phyloP scores from a whole-genome alignment of 2,113 vertebrate genomes.

The Donacobius atricapilla region DNA sequence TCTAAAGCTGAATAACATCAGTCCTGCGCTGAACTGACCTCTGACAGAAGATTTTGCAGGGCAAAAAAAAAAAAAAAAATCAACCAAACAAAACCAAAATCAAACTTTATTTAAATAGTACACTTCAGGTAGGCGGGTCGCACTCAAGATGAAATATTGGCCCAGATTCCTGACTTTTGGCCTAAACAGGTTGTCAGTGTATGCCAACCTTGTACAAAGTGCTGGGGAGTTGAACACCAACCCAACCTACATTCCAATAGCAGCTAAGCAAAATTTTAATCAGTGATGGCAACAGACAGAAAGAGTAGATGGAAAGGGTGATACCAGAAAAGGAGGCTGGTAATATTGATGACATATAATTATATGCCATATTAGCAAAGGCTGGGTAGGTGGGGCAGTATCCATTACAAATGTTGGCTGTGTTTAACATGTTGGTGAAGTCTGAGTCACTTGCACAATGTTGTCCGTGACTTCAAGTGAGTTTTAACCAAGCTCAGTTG shows the following conservation, averaged over 20 bases:
- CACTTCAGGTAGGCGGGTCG: neutral
- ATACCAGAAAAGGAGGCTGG: conserved; percentile 11
- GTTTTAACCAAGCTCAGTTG: neutral
- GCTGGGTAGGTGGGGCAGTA: conserved; percentile 38
- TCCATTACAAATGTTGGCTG: conserved; percentile 44
- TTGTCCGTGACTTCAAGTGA: neutral
- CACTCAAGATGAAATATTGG: neutral
- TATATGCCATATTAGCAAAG: conserved; percentile 37
- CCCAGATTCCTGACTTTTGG: neutral
- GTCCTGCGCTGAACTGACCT: neutral
- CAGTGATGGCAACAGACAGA: neutral
- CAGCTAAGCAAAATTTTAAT: conserved; percentile 13
- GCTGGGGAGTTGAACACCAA: neutral
- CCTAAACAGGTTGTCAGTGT: neutral
- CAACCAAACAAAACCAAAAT: neutral
- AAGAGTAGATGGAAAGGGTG: conserved; percentile 11
- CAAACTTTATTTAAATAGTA: neutral
- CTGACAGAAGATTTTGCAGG: neutral
- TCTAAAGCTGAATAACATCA: neutral
- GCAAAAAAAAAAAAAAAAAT: no score
- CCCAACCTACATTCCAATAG: conserved; percentile 7
- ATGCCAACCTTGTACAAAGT: neutral
- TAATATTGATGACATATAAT: conserved; percentile 46
- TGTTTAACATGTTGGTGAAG: conserved; percentile 30
- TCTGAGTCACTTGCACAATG: neutral